A percentile compares a stretch with the other conserved stretches of the same genome.
Conservation (phyloP, 2,888 invertebrate species). For the Macropis europaea region DNA sequence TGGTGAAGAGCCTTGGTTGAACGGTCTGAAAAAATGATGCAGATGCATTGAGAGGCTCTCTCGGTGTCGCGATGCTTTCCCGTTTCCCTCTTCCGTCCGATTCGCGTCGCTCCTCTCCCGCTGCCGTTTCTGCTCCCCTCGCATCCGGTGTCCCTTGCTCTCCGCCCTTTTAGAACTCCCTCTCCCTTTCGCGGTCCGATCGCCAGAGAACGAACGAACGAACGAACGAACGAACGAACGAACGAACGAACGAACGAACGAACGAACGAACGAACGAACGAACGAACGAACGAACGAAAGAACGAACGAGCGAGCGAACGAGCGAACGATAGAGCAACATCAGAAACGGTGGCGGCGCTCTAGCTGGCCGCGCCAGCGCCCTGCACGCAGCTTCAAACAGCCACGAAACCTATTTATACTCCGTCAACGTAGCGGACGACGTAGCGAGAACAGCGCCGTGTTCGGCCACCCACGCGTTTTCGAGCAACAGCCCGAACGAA, state of each 20-base stretch:
- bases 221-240: too few species aligned
- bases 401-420: constrained; percentile 67
- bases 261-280: too few species aligned
- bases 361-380: constrained; percentile 50
- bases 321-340: constrained; percentile 16
- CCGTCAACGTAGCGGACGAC: constrained; percentile 60
- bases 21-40: constrained; percentile 1
- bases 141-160: constrained; percentile 16
- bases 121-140: background rate
- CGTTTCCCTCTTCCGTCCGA: constrained; percentile 30
- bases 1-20: too few species aligned
- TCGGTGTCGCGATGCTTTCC: constrained; percentile 1
- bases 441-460: constrained; percentile 53
- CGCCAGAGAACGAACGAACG: background rate
- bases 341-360: constrained; percentile 36
- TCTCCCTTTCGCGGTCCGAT: background rate
- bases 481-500: constrained; percentile 41
- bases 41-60: constrained; percentile 3
- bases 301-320: too few species aligned
- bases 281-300: too few species aligned
- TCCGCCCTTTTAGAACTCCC: constrained; percentile 3
- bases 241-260: too few species aligned
- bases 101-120: background rate
- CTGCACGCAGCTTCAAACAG: constrained; percentile 46
- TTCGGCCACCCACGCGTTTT: constrained; percentile 54